Conservation (phyloP, 2,113 vertebrate species). For the Ursus arctos region DNA sequence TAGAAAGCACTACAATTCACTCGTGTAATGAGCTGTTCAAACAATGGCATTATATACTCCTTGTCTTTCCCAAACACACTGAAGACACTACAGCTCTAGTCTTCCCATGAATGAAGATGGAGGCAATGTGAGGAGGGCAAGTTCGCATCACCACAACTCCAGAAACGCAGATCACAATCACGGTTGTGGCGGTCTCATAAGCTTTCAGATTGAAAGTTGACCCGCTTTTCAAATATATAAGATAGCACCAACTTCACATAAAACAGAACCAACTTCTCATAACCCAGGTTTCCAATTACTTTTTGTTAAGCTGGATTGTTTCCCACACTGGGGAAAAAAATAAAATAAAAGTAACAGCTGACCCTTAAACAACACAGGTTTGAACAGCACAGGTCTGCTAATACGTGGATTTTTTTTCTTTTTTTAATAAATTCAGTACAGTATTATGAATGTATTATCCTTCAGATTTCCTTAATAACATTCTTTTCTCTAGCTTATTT, state of each 20-base stretch:
- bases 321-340: not conserved
- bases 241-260: not conserved
- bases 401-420: not conserved
- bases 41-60: not conserved
- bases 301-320: not conserved
- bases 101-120: not conserved
- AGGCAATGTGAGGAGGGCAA: not conserved
- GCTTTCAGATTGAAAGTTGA: not conserved
- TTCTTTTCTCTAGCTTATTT: not conserved
- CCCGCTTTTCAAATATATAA: not conserved
- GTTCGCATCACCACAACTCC: not conserved
- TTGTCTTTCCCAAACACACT: not conserved
- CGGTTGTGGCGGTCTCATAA: no score
- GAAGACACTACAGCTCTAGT: not conserved
- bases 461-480: not conserved
- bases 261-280: not conserved
- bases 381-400: not conserved
- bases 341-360: not conserved
- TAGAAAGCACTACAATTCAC: not conserved
- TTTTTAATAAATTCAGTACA: not conserved
- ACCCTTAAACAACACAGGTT: not conserved
- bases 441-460: not conserved
- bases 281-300: not conserved
- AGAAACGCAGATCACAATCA: not conserved
- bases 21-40: not conserved